Percentiles rank a stretch among this genome's conserved stretches.
These are phyloP conservation scores for Tholera decimalis DNA, from an alignment of 2,888 invertebrate genomes.

Conservation along the genomic window DNA sequence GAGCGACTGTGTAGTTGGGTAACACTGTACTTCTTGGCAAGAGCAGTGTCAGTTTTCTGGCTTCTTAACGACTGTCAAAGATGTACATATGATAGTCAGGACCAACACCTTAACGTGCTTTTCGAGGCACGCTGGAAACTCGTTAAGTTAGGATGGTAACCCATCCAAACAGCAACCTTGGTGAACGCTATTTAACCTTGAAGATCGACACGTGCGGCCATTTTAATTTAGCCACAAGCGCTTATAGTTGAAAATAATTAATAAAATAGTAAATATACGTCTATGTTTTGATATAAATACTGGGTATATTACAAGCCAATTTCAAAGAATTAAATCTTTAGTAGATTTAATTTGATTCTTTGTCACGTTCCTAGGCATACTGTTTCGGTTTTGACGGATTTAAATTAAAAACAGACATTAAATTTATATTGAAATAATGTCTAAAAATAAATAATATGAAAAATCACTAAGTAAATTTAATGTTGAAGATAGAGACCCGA, in stretches of 20 bases:
- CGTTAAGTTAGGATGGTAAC: too few relatives aligned
- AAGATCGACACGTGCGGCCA: too few relatives aligned
- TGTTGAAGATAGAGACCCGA: background rate
- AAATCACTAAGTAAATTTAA: background rate
- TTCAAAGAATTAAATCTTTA: constrained; percentile 9
- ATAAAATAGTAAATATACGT: background rate
- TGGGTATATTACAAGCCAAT: constrained; percentile 6
- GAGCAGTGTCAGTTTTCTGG: too few relatives aligned
- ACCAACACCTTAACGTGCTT: too few relatives aligned
- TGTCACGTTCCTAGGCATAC: background rate
- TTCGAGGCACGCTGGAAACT: too few relatives aligned
- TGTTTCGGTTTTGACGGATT: constrained; percentile 14
- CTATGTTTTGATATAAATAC: constrained; percentile 2
- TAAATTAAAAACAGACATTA: constrained; percentile 13
- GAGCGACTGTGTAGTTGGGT: too few relatives aligned
- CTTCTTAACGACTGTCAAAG: too few relatives aligned
- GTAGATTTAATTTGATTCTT: constrained; percentile 25
- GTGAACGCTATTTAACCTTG: too few relatives aligned
- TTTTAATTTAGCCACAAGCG: too few relatives aligned
- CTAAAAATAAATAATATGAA: background rate
- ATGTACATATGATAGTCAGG: too few relatives aligned
- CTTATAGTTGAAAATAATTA: constrained; percentile 19
- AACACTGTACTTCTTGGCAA: too few relatives aligned
- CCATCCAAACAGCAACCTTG: too few relatives aligned
- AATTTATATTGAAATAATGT: background rate